Evolutionary conservation across 2,113 vertebrate species (phyloP).

Genomic region (Lophura nycthemera): DNA sequence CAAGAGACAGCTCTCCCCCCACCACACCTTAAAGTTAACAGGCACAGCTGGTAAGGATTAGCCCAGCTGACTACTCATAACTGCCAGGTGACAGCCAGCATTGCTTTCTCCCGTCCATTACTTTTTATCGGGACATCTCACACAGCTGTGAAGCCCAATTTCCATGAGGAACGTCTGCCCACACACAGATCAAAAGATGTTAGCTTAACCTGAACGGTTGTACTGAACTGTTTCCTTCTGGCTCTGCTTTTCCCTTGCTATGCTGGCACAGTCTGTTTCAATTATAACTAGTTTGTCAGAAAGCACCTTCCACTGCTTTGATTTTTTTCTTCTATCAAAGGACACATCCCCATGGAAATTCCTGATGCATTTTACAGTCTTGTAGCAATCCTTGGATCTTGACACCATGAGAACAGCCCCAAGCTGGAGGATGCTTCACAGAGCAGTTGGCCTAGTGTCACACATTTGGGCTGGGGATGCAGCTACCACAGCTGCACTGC

Average conservation of each 20-base stretch:
- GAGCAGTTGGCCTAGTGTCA: background rate
- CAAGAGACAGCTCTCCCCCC: background rate
- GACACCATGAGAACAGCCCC: background rate
- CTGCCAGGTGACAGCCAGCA: background rate
- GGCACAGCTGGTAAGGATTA: background rate
- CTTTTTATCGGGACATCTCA: background rate
- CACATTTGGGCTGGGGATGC: background rate
- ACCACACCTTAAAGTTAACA: fast-evolving
- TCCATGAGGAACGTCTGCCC: background rate
- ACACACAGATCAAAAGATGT: background rate
- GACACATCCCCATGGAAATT: fast-evolving
- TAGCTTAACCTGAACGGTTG: background rate
- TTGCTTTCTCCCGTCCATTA: background rate
- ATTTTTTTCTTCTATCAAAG: background rate
- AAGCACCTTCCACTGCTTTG: background rate
- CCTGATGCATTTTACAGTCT: background rate
- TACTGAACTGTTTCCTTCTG: background rate
- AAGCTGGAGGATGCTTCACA: background rate
- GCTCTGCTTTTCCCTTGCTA: background rate
- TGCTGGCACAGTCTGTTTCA: fast-evolving
- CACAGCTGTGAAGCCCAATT: background rate
- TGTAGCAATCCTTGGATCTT: background rate
- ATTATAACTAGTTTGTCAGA: background rate
- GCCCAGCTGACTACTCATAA: background rate
- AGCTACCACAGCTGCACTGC: background rate